These are phyloP conservation scores for Solea senegalensis DNA, from an alignment of 2,113 vertebrate species.

Conservation along the genomic window DNA sequence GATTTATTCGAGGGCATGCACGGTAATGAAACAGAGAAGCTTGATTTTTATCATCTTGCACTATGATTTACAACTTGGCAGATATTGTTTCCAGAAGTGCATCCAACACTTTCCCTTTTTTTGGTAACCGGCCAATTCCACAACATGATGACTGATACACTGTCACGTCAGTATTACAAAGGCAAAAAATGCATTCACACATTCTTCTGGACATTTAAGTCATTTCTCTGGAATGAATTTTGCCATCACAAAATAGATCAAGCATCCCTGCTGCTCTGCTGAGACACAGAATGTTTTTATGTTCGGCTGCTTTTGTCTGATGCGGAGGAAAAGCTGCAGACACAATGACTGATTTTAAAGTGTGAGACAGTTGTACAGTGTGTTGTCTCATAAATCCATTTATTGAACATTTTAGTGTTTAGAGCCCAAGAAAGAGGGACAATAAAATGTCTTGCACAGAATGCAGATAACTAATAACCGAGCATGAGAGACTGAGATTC, in stretches of 20 bases:
- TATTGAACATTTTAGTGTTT: neutral
- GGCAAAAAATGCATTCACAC: slow-evolving; percentile 6
- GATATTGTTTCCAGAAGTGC: slow-evolving; percentile 30
- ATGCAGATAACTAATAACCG: neutral
- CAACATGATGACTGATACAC: slow-evolving; percentile 28
- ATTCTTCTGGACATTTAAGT: slow-evolving; percentile 13
- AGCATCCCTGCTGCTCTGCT: neutral
- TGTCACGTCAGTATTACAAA: neutral
- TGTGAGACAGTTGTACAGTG: neutral
- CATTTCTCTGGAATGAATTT: slow-evolving; percentile 1
- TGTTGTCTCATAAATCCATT: neutral
- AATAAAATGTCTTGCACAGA: neutral
- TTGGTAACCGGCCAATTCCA: slow-evolving; percentile 5
- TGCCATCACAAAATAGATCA: neutral
- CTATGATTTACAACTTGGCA: slow-evolving; percentile 66
- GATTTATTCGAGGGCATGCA: slow-evolving; percentile 59
- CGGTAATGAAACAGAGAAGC: slow-evolving; percentile 49
- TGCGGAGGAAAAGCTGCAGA: neutral
- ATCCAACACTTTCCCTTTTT: slow-evolving; percentile 27
- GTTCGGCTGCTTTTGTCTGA: neutral
- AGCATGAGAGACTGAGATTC: neutral
- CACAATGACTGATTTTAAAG: neutral
- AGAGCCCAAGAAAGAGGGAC: neutral
- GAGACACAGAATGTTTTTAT: neutral
- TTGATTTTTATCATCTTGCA: slow-evolving; percentile 53